phyloP scores from a whole-genome alignment of 2,888 invertebrate species.

The Iselma pallidipennis region DNA sequence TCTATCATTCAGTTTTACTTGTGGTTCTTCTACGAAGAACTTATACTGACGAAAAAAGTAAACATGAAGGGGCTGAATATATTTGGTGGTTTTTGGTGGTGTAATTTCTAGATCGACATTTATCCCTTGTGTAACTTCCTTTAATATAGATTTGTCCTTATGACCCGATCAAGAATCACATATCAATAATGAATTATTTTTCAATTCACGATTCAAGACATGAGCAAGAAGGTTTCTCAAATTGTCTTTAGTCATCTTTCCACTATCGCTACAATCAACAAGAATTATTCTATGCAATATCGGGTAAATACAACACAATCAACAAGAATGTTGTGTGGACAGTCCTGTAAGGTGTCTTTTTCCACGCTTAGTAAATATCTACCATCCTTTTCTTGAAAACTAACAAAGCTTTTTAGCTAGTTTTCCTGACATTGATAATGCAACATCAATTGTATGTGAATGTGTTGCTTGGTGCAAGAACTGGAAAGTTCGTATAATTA shows the following conservation, averaged over 20 bases:
- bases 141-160: neutral
- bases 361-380: no score
- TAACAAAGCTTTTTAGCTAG: neutral
- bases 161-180: neutral
- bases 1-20: no score
- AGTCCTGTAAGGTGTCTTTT: no score
- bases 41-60: no score
- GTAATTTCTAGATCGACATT: neutral
- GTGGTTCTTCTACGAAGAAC: no score
- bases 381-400: neutral
- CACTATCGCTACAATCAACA: neutral
- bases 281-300: no score
- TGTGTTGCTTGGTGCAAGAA: neutral
- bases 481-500: neutral
- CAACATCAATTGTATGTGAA: neutral
- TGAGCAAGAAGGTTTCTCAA: neutral
- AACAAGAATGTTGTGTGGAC: neutral
- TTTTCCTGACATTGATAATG: neutral
- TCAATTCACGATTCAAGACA: neutral
- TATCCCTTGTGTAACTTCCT: neutral
- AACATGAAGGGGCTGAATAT: neutral
- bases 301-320: no score
- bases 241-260: neutral
- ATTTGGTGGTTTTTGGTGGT: neutral
- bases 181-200: neutral